A percentile compares a stretch with the other conserved stretches of the same genome.
These are phyloP conservation scores for Euura lappo DNA, from an alignment of 1,140 invertebrate genomes.

Conservation along the genomic window DNA sequence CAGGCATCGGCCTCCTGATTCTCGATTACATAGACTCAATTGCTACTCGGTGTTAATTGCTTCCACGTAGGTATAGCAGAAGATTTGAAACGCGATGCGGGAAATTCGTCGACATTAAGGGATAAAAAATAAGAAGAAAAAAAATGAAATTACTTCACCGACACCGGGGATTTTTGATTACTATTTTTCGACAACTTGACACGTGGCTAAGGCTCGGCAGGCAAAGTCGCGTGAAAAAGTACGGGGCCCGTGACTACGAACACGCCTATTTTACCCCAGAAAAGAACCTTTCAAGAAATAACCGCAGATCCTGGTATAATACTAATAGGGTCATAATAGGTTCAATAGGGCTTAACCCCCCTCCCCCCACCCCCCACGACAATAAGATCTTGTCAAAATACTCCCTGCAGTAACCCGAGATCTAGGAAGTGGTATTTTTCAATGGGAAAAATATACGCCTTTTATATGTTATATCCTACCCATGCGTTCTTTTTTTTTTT, in stretches of 20 bases:
- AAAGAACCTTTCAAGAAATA: slow-evolving; percentile 43
- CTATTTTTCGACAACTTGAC: not conserved
- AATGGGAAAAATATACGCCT: slow-evolving; percentile 39
- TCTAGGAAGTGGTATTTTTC: slow-evolving; percentile 59
- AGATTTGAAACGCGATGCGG: not conserved
- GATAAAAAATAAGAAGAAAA: too few relatives aligned
- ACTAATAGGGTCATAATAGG: slow-evolving; percentile 62
- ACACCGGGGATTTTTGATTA: not conserved
- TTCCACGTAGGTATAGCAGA: slow-evolving; percentile 9
- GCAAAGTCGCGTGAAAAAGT: not conserved
- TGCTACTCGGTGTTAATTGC: slow-evolving; percentile 10
- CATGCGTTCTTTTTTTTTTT: slow-evolving; percentile 15
- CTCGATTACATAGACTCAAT: slow-evolving; percentile 11
- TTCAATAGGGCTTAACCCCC: slow-evolving; percentile 57
- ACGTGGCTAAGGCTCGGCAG: not conserved
- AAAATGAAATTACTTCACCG: too few relatives aligned
- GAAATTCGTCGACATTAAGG: not conserved
- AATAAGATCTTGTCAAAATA: slow-evolving; percentile 63
- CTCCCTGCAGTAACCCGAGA: slow-evolving; percentile 54
- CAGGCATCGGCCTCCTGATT: not conserved
- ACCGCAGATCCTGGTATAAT: slow-evolving; percentile 60
- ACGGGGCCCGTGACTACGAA: not conserved
- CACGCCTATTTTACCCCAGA: slow-evolving; percentile 5
- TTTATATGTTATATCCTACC: not conserved
- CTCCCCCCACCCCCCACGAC: slow-evolving; percentile 34